Conservation (phyloP, 1,140 invertebrate species). For the Drosophila nigromelanica region DNA sequence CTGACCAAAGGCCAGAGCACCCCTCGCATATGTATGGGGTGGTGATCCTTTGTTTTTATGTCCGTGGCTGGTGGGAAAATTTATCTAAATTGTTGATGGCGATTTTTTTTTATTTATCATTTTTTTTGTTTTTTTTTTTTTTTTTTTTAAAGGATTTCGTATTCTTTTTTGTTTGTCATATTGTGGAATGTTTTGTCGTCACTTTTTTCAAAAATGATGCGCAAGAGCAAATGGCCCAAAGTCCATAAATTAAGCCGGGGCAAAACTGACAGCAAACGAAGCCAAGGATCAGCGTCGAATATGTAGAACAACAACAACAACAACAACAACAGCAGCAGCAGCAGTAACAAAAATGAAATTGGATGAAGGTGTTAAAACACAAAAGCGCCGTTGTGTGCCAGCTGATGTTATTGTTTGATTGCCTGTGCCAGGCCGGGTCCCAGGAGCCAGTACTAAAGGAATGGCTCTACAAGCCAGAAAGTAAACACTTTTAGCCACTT, state of each 20-base stretch:
- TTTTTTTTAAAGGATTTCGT: conserved; percentile 57
- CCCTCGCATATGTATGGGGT: conserved; percentile 64
- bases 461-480: conserved; percentile 18
- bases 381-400: conserved; percentile 55
- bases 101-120: conserved; percentile 44
- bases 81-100: conserved; percentile 83
- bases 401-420: conserved; percentile 18
- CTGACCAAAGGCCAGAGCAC: conserved; percentile 40
- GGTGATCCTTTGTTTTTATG: conserved; percentile 73
- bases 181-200: conserved; percentile 70
- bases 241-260: conserved; percentile 80
- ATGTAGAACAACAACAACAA: conserved; percentile 52
- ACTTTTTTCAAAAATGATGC: conserved; percentile 71
- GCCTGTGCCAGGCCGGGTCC: conserved; percentile 21
- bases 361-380: conserved; percentile 84
- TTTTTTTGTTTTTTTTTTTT: too few species aligned
- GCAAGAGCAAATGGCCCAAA: conserved; percentile 70
- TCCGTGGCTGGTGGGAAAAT: conserved; percentile 83
- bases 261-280: conserved; percentile 55
- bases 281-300: conserved; percentile 66
- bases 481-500: conserved; percentile 52
- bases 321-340: neutral
- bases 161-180: conserved; percentile 41
- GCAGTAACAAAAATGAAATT: conserved; percentile 53
- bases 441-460: neutral